phyloP scores from a whole-genome alignment of 2,113 vertebrate species.

The Pollimyrus isidori region DNA sequence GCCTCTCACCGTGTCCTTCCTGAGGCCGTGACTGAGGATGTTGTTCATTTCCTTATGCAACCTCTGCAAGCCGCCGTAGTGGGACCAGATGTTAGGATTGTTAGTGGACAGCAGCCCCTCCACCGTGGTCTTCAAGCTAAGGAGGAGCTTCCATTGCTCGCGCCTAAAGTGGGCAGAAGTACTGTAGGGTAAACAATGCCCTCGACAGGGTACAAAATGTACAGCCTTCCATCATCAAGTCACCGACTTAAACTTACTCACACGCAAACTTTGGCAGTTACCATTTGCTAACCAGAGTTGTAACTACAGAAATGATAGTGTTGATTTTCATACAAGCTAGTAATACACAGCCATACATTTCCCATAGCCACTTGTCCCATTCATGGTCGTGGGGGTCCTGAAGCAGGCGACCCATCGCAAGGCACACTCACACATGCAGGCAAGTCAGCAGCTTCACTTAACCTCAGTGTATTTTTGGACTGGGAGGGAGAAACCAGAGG shows the following conservation, averaged over 20 bases:
- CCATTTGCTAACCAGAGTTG: not conserved
- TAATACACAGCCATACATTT: not conserved
- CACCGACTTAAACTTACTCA: not conserved
- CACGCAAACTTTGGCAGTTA: not conserved
- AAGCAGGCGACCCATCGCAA: not conserved
- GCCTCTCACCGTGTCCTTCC: slow-evolving; percentile 55
- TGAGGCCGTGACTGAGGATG: slow-evolving; percentile 87
- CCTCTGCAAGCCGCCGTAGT: slow-evolving; percentile 89
- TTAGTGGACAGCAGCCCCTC: slow-evolving; percentile 88
- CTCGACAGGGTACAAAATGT: not conserved
- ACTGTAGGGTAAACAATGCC: not conserved
- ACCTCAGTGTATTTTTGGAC: too few species aligned
- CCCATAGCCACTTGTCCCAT: not conserved
- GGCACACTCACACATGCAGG: not conserved
- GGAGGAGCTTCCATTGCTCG: slow-evolving; percentile 90
- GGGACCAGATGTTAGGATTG: slow-evolving; percentile 92
- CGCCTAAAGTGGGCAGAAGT: slow-evolving; percentile 52
- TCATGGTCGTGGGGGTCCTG: not conserved
- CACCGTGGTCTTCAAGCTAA: slow-evolving; percentile 89
- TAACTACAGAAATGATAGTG: not conserved
- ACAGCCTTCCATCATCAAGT: not conserved
- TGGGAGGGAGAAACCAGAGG: too few species aligned
- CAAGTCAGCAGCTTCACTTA: too few species aligned
- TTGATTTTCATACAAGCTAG: not conserved
- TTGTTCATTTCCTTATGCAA: slow-evolving; percentile 93